A percentile compares a stretch with the other conserved stretches of the same genome.
Evolutionary conservation across 2,888 invertebrate genomes (phyloP).

Genomic region (Amblyjoppa proteus): DNA sequence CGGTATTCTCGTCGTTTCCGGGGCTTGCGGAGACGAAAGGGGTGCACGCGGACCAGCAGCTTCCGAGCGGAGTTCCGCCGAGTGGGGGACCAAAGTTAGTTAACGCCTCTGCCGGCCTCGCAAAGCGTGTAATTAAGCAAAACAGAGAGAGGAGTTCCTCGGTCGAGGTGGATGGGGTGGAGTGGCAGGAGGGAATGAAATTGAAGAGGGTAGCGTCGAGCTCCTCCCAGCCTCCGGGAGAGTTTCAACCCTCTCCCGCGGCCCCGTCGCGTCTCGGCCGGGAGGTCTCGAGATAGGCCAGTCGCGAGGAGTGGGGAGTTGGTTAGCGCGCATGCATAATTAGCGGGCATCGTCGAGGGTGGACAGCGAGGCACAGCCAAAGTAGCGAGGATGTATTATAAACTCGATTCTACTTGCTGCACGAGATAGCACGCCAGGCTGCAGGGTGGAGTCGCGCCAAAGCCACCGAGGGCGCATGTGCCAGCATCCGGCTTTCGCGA

Average conservation of each 20-base stretch:
- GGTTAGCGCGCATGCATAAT: constrained; percentile 84
- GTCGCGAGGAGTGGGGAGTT: constrained; percentile 74
- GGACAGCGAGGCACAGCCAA: constrained; percentile 56
- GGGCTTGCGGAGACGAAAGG: constrained; percentile 71
- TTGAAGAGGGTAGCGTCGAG: constrained; percentile 66
- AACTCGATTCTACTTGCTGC: constrained; percentile 46
- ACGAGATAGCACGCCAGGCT: constrained; percentile 63
- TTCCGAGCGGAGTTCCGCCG: constrained; percentile 34
- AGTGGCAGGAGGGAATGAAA: constrained; percentile 49
- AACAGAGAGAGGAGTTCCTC: constrained; percentile 73
- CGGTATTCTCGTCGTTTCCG: not conserved
- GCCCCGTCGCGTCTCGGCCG: not conserved
- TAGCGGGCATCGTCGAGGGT: constrained; percentile 74
- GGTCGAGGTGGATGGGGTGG: not conserved
- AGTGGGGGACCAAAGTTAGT: constrained; percentile 79
- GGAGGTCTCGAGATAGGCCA: constrained; percentile 67
- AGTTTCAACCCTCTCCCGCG: constrained; percentile 59
- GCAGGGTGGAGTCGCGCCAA: constrained; percentile 81
- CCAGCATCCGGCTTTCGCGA: constrained; percentile 78
- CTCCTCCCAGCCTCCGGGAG: constrained; percentile 69
- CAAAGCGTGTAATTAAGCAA: constrained; percentile 81
- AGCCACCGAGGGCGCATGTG: constrained; percentile 80
- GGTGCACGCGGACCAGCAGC: constrained; percentile 74
- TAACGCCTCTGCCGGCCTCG: constrained; percentile 79
- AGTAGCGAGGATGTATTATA: constrained; percentile 52